phyloP scores from a whole-genome alignment of 35 echinoderm and acorn worm genomes.

The Anneissia japonica region DNA sequence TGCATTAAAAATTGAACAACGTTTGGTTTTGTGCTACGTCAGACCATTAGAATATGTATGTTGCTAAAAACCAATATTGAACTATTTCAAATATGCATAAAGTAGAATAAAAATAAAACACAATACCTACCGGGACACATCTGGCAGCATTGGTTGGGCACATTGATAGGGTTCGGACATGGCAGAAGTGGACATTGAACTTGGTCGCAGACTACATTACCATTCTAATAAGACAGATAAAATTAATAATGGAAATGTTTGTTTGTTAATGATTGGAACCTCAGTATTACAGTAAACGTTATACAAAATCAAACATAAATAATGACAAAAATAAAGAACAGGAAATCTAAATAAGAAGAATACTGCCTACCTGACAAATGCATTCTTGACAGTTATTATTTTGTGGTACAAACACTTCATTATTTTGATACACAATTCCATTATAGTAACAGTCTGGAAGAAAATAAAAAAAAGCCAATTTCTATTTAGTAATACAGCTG shows the following conservation, averaged over 20 bases:
- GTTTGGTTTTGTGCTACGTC: too few relatives aligned
- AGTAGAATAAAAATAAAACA: conserved; percentile 14
- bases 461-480: too few relatives aligned
- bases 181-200: conserved; percentile 31
- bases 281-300: too few relatives aligned
- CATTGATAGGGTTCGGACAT: conserved; percentile 48
- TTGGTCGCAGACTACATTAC: conserved; percentile 55
- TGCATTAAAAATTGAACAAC: too few relatives aligned
- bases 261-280: too few relatives aligned
- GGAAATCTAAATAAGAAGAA: too few relatives aligned
- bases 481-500: too few relatives aligned
- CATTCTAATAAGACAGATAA: not conserved
- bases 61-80: too few relatives aligned
- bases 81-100: conserved; percentile 67
- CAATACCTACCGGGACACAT: conserved; percentile 77
- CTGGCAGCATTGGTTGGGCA: conserved; percentile 64
- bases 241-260: too few relatives aligned
- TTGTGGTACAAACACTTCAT: not conserved
- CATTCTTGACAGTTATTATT: not conserved
- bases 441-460: not conserved
- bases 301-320: too few relatives aligned
- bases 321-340: too few relatives aligned
- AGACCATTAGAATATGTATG: too few relatives aligned
- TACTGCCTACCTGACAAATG: not conserved
- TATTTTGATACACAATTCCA: not conserved